Evolutionary conservation across 2,797 vertebrate genomes (phyloP).

Genomic region (Tinamus major): DNA sequence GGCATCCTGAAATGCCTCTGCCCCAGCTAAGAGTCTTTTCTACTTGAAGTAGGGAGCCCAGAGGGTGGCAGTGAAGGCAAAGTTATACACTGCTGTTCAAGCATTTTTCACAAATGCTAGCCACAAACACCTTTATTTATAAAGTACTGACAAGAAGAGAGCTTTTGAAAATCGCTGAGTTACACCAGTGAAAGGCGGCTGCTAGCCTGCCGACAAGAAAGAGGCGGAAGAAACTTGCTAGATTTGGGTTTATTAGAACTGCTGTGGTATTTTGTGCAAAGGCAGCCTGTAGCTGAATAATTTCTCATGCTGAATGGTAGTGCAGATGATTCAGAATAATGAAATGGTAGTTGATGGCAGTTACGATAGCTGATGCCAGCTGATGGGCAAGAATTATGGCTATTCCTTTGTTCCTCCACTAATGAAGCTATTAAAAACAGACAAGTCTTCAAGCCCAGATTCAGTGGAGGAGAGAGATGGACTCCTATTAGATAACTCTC

Average conservation of each 20-base stretch:
- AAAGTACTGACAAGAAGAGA: background rate
- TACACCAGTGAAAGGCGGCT: constrained; percentile 1
- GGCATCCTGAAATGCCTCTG: background rate
- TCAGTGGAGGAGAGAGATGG: background rate
- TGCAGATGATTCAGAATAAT: background rate
- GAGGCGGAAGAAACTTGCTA: background rate
- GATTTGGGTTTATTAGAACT: background rate
- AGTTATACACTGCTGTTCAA: constrained; percentile 3
- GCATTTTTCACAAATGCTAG: background rate
- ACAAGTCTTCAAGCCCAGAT: background rate
- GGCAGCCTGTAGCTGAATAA: background rate
- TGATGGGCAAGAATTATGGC: background rate
- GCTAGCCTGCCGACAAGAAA: background rate
- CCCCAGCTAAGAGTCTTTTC: background rate
- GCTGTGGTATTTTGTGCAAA: background rate
- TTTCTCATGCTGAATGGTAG: background rate
- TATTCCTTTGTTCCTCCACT: background rate
- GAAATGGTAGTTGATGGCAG: background rate
- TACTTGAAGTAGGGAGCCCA: constrained; percentile 48
- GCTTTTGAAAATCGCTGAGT: background rate
- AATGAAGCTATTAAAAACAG: background rate
- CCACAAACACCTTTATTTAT: background rate
- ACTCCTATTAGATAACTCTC: background rate
- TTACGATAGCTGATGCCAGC: background rate
- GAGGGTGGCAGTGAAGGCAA: constrained; percentile 68